These are phyloP conservation scores for Busseola fusca DNA, from an alignment of 2,888 invertebrate species.

Conservation along the genomic window DNA sequence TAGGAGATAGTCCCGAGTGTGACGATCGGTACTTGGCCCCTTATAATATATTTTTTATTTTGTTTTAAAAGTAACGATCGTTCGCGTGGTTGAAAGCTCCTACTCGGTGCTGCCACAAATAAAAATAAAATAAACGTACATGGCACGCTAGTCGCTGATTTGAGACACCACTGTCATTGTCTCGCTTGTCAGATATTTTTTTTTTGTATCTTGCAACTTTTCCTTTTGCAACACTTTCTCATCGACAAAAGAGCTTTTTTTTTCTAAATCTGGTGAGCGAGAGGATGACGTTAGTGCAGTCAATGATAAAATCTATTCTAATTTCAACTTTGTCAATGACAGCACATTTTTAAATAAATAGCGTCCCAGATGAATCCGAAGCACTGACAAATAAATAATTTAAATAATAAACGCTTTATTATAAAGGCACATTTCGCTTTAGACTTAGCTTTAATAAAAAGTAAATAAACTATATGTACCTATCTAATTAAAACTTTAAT, in stretches of 20 bases:
- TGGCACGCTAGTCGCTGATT: slow-evolving; percentile 87
- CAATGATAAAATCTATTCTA: slow-evolving; percentile 72
- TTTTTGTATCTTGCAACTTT: slow-evolving; percentile 30
- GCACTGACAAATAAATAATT: slow-evolving; percentile 75
- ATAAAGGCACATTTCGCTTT: slow-evolving; percentile 54
- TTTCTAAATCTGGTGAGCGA: slow-evolving; percentile 74
- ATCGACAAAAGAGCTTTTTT: slow-evolving; percentile 51
- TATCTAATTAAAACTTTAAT: slow-evolving; percentile 36
- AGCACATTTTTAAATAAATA: slow-evolving; percentile 68
- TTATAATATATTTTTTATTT: slow-evolving; percentile 56
- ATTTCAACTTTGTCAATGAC: slow-evolving; percentile 74
- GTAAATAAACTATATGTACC: slow-evolving; percentile 31
- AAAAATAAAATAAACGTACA: slow-evolving; percentile 81
- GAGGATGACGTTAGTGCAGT: slow-evolving; percentile 79
- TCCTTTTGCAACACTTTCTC: slow-evolving; percentile 37
- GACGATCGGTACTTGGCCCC: slow-evolving; percentile 80
- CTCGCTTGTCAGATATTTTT: slow-evolving; percentile 78
- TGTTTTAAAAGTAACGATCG: slow-evolving; percentile 78
- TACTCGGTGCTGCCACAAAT: slow-evolving; percentile 85
- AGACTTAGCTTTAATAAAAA: slow-evolving; percentile 55
- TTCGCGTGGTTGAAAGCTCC: slow-evolving; percentile 77
- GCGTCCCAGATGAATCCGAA: slow-evolving; percentile 86
- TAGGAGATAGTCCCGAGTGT: slow-evolving; percentile 83
- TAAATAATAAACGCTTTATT: slow-evolving; percentile 63
- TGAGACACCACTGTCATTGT: slow-evolving; percentile 86